A percentile compares a stretch with the other conserved stretches of the same genome.
Evolutionary conservation across 2,113 vertebrate genomes (phyloP).

Genomic region (Pyrgilauda ruficollis): DNA sequence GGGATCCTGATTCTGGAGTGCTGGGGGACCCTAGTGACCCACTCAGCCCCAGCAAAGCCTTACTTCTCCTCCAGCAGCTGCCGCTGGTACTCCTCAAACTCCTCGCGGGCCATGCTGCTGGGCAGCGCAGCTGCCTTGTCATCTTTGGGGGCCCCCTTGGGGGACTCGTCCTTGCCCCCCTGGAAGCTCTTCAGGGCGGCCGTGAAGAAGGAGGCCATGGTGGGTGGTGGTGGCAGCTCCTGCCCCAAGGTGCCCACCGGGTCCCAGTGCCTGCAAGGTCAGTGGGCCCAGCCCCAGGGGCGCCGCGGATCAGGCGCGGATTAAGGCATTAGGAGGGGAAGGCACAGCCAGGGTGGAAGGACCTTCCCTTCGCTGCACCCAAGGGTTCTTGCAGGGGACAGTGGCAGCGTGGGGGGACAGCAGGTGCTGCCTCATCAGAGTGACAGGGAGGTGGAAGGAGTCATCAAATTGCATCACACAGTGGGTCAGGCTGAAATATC

Average conservation of each 20-base stretch:
- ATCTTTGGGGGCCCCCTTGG: constrained; percentile 12
- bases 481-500: background rate
- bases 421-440: background rate
- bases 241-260: background rate
- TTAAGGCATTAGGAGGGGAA: constrained; percentile 77
- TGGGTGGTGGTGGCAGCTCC: background rate
- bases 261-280: constrained; percentile 42
- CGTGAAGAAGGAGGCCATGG: constrained; percentile 69
- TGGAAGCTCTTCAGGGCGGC: constrained; percentile 56
- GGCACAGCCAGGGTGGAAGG: background rate
- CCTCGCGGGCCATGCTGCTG: constrained; percentile 67
- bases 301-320: constrained; percentile 61
- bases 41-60: background rate
- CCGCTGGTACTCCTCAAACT: constrained; percentile 78
- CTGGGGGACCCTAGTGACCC: background rate
- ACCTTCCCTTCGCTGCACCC: background rate
- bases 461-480: fast-evolving
- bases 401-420: fast-evolving
- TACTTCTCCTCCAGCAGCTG: constrained; percentile 80
- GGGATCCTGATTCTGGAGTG: fast-evolving
- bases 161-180: background rate
- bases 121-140: constrained; percentile 56
- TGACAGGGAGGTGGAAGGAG: background rate
- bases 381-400: background rate
- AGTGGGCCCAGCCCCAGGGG: constrained; percentile 60